Evolutionary conservation across 2,888 invertebrate species (phyloP).

Genomic region (Saturnia pavonia): DNA sequence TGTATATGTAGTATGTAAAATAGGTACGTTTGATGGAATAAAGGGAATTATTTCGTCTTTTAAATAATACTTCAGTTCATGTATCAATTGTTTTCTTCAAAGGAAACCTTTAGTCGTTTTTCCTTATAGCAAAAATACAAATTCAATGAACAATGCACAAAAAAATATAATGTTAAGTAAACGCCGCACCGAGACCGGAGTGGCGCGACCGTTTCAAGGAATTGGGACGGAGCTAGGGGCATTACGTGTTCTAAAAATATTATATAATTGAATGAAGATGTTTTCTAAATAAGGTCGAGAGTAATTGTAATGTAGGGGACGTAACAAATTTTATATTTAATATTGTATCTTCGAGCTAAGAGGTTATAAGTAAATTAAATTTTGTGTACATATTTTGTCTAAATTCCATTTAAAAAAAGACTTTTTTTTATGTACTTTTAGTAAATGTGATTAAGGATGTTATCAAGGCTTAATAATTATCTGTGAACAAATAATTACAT

Average conservation of each 20-base stretch:
- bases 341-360: background rate
- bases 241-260: slow-evolving; percentile 22
- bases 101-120: slow-evolving; percentile 9
- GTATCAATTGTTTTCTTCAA: slow-evolving; percentile 21
- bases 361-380: background rate
- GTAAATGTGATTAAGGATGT: no score
- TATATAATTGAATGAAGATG: slow-evolving; percentile 1
- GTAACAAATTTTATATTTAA: background rate
- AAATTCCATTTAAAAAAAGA: no score
- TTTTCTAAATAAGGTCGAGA: slow-evolving; percentile 3
- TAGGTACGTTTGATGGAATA: background rate
- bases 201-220: slow-evolving; percentile 22
- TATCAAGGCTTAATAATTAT: no score
- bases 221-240: slow-evolving; percentile 25
- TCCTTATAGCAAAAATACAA: slow-evolving; percentile 32
- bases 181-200: slow-evolving; percentile 18
- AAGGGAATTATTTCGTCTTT: background rate
- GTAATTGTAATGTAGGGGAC: background rate
- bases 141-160: slow-evolving; percentile 56
- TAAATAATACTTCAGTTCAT: slow-evolving; percentile 16
- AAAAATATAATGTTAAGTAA: slow-evolving; percentile 41
- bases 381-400: background rate
- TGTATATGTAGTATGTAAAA: no score
- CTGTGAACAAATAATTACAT: no score
- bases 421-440: no score